Evolutionary conservation across 2,888 invertebrate genomes (phyloP), one percentile per base, ranked within the genome.

Genomic region (Aricia artaxerxes): DNA sequence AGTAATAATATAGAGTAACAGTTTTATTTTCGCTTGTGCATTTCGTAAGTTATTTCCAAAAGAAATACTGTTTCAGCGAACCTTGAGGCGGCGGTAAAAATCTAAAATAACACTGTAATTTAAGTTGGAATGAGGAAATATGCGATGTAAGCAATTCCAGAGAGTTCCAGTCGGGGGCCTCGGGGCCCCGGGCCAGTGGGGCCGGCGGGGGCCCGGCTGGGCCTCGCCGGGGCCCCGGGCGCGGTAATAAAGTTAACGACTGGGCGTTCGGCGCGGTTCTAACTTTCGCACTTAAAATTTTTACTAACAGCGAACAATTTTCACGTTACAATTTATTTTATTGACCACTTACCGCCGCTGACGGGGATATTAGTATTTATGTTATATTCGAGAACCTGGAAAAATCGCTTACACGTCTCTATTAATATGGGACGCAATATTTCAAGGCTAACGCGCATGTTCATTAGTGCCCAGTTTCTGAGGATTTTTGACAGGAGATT

Each of bases 201-300:
- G 64, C 64, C 31, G 1, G 31, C 31, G 3, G 31, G 69, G 35
- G 64, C 31, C 64, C 1, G 11, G 4, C 64, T 11, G 31, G 69
- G 69, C 38, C 38, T 38, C 35, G 6, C 35, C 4, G 69, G 79
- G 49, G 75, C 76, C 79, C 78, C 80, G 78, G 73, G 78, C 79
- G 78, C 24, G 72, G 79, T 81, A 81, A 82, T 82, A 80, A 82
- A 82, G 80, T 80, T 80, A 81, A 81, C 80, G 81, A 82, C 31
- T 44, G 49, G 57, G n/a, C 44, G 31, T 49, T 16, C 38, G 57
- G 16, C 13, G 57, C 76, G 44, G 44, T 76, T 76, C 53, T 53
- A 53, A 76, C 76, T 76, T 57, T 53, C 76, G 31, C 57, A 53
- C 49, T 76, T 73, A 73, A 73, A 73, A 73, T 44, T 73, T 73